Evolutionary conservation across 1,140 invertebrate species (phyloP).

Genomic region (Goniozus legneri): DNA sequence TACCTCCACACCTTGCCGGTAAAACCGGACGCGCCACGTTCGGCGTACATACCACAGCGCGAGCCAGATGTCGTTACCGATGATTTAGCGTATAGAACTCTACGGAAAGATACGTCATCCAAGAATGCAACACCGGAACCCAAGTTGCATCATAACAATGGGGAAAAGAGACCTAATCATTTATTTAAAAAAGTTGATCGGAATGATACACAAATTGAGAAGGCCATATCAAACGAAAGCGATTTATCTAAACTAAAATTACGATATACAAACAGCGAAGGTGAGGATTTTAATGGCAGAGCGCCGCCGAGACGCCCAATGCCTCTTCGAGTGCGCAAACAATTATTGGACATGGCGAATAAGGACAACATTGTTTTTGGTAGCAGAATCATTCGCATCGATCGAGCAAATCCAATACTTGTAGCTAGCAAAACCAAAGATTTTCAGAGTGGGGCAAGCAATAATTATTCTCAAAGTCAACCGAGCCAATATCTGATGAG

Average conservation of each 20-base stretch:
- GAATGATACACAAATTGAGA: conserved; percentile 19
- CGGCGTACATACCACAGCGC: conserved; percentile 62
- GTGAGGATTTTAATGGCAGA: background rate
- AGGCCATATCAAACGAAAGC: conserved; percentile 13
- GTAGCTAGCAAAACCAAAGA: too few species aligned
- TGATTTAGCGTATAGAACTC: conserved; percentile 78
- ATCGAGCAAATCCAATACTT: too few species aligned
- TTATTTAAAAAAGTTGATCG: conserved; percentile 65
- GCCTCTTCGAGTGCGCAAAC: too few species aligned
- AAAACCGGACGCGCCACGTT: conserved; percentile 53
- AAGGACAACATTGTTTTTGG: too few species aligned
- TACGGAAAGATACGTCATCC: conserved; percentile 69
- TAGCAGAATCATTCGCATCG: too few species aligned
- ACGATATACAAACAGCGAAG: background rate
- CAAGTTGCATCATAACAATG: conserved; percentile 19
- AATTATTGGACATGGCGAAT: too few species aligned
- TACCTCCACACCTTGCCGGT: conserved; percentile 75
- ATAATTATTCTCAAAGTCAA: too few species aligned
- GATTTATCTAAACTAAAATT: background rate
- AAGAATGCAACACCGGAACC: conserved; percentile 3
- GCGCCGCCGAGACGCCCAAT: too few species aligned
- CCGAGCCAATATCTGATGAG: too few species aligned
- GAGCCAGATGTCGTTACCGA: conserved; percentile 81
- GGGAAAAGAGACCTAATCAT: conserved; percentile 74
- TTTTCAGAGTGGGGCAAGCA: too few species aligned